Percentiles rank a stretch among this genome's conserved stretches.
These are phyloP conservation scores for Spinus olivaceus DNA, from an alignment of 2,797 vertebrate genomes.

Conservation along the genomic window DNA sequence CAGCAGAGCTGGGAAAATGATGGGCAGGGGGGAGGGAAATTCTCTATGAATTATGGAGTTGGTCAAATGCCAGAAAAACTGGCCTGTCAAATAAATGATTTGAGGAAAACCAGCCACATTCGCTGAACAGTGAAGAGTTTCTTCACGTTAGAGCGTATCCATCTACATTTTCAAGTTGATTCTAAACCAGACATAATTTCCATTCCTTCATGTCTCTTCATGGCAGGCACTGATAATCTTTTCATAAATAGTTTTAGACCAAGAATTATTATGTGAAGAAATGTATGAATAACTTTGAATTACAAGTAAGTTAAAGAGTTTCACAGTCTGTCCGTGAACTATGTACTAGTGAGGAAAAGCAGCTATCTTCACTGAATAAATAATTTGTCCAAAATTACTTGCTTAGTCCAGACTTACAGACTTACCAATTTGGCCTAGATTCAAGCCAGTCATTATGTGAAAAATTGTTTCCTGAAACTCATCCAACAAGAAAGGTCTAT, in stretches of 20 bases:
- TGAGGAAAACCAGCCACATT: constrained; percentile 15
- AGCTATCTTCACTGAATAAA: constrained; percentile 56
- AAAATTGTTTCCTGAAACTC: constrained; percentile 21
- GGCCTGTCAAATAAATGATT: constrained; percentile 38
- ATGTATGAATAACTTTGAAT: constrained; percentile 58
- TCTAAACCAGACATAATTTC: constrained; percentile 40
- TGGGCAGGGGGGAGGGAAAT: not conserved
- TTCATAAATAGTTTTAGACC: constrained; percentile 54
- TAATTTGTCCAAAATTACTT: constrained; percentile 47
- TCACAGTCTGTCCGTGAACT: constrained; percentile 14
- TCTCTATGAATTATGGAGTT: constrained; percentile 27
- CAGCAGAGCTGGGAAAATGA: constrained; percentile 9
- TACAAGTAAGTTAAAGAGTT: constrained; percentile 45
- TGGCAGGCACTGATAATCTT: constrained; percentile 49
- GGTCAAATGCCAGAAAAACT: constrained; percentile 34
- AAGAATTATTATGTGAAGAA: constrained; percentile 59
- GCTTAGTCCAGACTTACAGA: not conserved
- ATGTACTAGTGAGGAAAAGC: constrained; percentile 36
- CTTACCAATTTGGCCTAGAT: constrained; percentile 19
- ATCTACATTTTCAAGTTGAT: constrained; percentile 42
- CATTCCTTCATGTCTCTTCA: constrained; percentile 43
- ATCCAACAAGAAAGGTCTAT: not conserved
- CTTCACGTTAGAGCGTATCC: constrained; percentile 2
- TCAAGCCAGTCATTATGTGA: constrained; percentile 21
- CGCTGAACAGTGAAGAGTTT: constrained; percentile 40